Evolutionary conservation across 2,797 vertebrate genomes (phyloP).

Genomic region (Chromobotia macracanthus): DNA sequence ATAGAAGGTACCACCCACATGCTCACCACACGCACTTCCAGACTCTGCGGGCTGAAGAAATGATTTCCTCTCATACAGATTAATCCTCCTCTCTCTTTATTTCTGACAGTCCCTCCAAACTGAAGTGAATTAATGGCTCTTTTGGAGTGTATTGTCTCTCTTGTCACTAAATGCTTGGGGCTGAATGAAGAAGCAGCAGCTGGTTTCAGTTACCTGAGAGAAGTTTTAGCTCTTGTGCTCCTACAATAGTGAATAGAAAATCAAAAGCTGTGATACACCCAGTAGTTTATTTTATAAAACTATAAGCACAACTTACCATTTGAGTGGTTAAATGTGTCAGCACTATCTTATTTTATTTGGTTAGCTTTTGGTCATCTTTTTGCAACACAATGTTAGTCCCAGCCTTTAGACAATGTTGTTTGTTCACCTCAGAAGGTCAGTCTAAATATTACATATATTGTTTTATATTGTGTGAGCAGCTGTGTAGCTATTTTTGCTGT

Average conservation of each 20-base stretch:
- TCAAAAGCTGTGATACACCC: background rate
- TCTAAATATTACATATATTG: background rate
- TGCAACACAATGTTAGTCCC: too few relatives aligned
- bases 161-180: conserved; percentile 30
- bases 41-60: conserved; percentile 37
- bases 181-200: conserved; percentile 35
- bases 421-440: too few relatives aligned
- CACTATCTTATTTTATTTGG: too few relatives aligned
- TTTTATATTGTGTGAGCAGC: background rate
- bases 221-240: conserved; percentile 7
- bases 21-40: conserved; percentile 4
- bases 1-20: conserved; percentile 38
- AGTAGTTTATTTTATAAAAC: too few relatives aligned
- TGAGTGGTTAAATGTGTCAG: too few relatives aligned
- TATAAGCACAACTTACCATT: too few relatives aligned
- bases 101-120: conserved; percentile 36
- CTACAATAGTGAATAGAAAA: background rate
- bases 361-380: too few relatives aligned
- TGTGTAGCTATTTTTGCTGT: too few relatives aligned
- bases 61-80: conserved; percentile 27
- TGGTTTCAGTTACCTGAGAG: conserved; percentile 44
- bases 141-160: conserved; percentile 41
- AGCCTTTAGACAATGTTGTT: too few relatives aligned
- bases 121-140: conserved; percentile 37
- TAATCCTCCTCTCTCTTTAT: conserved; percentile 15